Evolutionary conservation across 2,888 invertebrate genomes (phyloP), one percentile per base, ranked within the genome.

Genomic region (Hypomecis punctinalis): DNA sequence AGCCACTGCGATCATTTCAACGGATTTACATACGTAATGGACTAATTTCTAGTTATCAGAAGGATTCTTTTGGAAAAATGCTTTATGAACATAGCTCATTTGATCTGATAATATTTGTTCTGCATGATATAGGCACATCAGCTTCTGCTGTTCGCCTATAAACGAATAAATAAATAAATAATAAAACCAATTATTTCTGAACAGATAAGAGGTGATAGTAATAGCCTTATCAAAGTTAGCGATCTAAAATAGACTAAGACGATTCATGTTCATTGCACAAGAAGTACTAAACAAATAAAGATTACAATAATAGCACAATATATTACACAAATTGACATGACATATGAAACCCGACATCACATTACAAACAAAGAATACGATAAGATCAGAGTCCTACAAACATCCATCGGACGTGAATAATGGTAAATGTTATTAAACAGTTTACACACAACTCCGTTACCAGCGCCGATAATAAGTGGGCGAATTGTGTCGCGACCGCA

Each of bases 401-500:
- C 61, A 59, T 56, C 51, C 35, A 55, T 56, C 59, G 47, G 23
- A 36, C 46, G 40, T 61, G 62, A 61, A 69, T 66, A 65, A 74
- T 69, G 62, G 48, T 58, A 73, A 72, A 71, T 72, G 67, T 61
- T 65, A 66, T 66, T 59, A 66, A 68, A 65, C 56, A 66, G 70
- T 72, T 74, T 76, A 78, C 75, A 76, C 75, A 78, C 70, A 73
- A 60, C 67, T 73, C 76, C 75, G 77, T 79, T 80, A 77, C 76
- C 49, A 68, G 33, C 48, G 59, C 62, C 61, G 64, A 64, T 66
- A 49, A 51, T 47, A 75, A 75, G 83, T 85, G 79, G 83, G 82
- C 83, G 82, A 79, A 76, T 72, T 76, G 76, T 73, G 76, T 69
- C 73, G 72, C 68, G 62, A 79, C 76, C 76, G 69, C 76, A 80